Percentiles rank a stretch among this genome's conserved stretches.
Evolutionary conservation across 2,797 vertebrate genomes (phyloP).

Genomic region (Melanotaenia trifasciata): DNA sequence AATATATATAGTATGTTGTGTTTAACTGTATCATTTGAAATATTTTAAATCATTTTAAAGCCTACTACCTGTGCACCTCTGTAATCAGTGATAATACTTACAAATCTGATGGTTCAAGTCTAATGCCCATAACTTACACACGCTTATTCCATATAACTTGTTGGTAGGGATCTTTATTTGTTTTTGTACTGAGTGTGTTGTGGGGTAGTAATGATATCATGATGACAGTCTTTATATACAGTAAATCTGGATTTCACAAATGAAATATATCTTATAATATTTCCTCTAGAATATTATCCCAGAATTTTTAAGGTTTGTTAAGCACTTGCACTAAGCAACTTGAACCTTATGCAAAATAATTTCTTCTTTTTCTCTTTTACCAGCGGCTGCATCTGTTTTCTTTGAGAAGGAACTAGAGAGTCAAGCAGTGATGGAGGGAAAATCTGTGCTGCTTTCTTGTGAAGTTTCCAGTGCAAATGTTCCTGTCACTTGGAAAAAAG

Average conservation of each 20-base stretch:
- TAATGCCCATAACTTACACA: no score
- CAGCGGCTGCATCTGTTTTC: constrained; percentile 83
- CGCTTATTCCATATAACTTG: no score
- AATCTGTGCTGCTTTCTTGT: constrained; percentile 82
- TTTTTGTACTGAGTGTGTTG: no score
- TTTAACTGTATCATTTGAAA: not conserved
- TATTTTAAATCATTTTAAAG: not conserved
- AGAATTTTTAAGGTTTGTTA: not conserved
- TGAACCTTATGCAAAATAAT: not conserved
- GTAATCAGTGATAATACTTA: no score
- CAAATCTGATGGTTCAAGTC: no score
- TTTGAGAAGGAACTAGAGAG: constrained; percentile 85
- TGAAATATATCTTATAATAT: not conserved
- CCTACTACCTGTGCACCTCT: not conserved
- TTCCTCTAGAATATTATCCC: not conserved
- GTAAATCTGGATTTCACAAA: no score
- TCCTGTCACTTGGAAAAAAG: constrained; percentile 89
- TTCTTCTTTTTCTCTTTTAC: constrained; percentile 6
- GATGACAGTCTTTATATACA: no score
- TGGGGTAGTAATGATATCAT: no score
- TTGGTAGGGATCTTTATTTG: no score
- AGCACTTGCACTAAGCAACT: no score
- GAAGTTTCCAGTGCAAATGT: constrained; percentile 84
- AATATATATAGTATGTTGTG: not conserved
- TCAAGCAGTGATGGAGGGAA: constrained; percentile 84